These are phyloP conservation scores for Isoperla grammatica DNA, from an alignment of 2,888 invertebrate species.

Conservation along the genomic window DNA sequence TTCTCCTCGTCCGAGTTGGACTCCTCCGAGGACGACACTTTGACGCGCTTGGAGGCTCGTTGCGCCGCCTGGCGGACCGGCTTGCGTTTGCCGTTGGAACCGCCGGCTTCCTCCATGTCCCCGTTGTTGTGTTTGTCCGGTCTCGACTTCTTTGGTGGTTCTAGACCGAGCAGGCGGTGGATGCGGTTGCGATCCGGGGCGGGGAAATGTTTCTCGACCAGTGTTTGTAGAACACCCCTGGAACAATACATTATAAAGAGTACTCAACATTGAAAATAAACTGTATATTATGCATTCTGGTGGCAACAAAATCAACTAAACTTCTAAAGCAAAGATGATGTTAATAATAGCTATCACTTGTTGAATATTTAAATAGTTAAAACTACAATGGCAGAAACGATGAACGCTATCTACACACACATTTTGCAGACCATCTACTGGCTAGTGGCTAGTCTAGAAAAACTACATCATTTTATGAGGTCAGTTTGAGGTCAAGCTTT, in stretches of 20 bases:
- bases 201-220: conserved; percentile 98
- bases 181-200: conserved; percentile 86
- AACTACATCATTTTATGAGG: no score
- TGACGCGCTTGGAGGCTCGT: conserved; percentile 51
- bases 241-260: conserved; percentile 32
- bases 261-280: neutral
- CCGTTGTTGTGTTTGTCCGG: conserved; percentile 37
- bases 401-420: no score
- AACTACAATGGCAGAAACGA: no score
- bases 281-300: no score
- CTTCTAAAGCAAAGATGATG: no score
- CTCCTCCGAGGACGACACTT: conserved; percentile 47
- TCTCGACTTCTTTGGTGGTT: conserved; percentile 35
- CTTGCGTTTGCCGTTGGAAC: conserved; percentile 52
- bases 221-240: conserved; percentile 91
- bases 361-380: no score
- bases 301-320: no score
- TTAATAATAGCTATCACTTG: no score
- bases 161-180: conserved; percentile 60
- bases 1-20: conserved; percentile 58
- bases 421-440: no score
- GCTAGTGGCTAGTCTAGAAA: no score
- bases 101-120: conserved; percentile 36
- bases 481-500: no score
- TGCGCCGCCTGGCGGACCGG: conserved; percentile 58